Conservation (phyloP, 2,888 invertebrate genomes). For the Orthonychiurus folsomi region DNA sequence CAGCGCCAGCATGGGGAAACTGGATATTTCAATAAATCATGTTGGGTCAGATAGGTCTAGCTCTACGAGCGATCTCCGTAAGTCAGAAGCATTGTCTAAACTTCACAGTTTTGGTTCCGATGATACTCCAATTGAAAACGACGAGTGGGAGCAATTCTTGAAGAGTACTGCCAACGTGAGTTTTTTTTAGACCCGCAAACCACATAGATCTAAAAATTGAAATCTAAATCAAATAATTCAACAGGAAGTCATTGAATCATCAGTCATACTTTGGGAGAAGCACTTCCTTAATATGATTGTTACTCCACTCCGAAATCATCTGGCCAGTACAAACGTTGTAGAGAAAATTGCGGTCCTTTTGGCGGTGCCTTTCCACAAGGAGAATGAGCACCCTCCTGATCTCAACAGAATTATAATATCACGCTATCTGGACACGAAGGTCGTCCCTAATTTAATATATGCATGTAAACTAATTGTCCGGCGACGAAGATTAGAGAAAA, state of each 20-base stretch:
- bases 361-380: conserved; percentile 54
- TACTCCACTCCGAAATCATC: conserved; percentile 56
- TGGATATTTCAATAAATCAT: no score
- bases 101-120: conserved; percentile 39
- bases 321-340: conserved; percentile 55
- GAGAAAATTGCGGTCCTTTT: conserved; percentile 57
- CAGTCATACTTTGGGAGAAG: conserved; percentile 36
- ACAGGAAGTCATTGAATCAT: conserved; percentile 34
- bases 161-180: conserved; percentile 67
- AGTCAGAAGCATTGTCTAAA: conserved; percentile 34
- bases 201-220: neutral
- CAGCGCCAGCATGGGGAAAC: neutral
- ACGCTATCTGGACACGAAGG: conserved; percentile 69
- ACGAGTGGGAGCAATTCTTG: conserved; percentile 78
- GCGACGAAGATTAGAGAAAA: conserved; percentile 30
- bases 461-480: conserved; percentile 60
- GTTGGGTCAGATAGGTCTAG: no score
- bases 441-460: conserved; percentile 71
- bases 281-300: conserved; percentile 53
- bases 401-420: conserved; percentile 48
- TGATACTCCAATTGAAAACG: conserved; percentile 61
- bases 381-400: conserved; percentile 45
- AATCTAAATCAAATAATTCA: conserved; percentile 2
- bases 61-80: conserved; percentile 20
- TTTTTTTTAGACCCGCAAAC: neutral